Conservation (phyloP, 2,113 vertebrate species). For the Phainopepla nitens region DNA sequence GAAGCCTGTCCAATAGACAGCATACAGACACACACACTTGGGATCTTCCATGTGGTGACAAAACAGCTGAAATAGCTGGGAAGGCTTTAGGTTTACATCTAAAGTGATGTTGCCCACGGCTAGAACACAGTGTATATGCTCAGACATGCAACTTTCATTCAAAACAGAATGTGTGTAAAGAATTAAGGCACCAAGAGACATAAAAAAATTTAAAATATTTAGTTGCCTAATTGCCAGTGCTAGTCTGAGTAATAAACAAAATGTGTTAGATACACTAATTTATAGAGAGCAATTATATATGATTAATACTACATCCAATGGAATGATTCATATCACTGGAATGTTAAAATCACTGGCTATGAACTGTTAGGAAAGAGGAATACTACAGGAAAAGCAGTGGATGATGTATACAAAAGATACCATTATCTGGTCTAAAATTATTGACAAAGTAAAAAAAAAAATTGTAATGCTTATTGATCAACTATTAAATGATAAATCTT, state of each 20-base stretch:
- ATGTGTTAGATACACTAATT: background rate
- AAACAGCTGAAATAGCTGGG: background rate
- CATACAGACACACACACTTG: background rate
- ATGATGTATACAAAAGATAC: background rate
- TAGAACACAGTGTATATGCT: conserved; percentile 13
- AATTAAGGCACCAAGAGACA: background rate
- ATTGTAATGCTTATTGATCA: background rate
- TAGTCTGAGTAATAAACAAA: conserved; percentile 31
- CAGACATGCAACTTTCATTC: conserved; percentile 34
- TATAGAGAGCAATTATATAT: conserved; percentile 16
- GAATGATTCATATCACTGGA: background rate
- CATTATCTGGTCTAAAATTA: background rate
- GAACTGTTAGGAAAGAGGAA: background rate
- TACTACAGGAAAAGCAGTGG: background rate
- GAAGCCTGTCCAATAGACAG: background rate
- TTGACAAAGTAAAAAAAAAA: background rate
- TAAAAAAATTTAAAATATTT: background rate
- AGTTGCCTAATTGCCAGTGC: background rate
- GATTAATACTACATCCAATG: background rate
- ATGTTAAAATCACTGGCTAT: background rate
- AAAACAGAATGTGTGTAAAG: conserved; percentile 1
- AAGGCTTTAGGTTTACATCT: background rate
- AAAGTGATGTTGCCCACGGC: conserved; percentile 2
- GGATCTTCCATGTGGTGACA: background rate
- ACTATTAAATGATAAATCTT: background rate